Evolutionary conservation across 2,113 vertebrate genomes (phyloP), one percentile per base, ranked within the genome.

Genomic region (Chloroceryle aenea): DNA sequence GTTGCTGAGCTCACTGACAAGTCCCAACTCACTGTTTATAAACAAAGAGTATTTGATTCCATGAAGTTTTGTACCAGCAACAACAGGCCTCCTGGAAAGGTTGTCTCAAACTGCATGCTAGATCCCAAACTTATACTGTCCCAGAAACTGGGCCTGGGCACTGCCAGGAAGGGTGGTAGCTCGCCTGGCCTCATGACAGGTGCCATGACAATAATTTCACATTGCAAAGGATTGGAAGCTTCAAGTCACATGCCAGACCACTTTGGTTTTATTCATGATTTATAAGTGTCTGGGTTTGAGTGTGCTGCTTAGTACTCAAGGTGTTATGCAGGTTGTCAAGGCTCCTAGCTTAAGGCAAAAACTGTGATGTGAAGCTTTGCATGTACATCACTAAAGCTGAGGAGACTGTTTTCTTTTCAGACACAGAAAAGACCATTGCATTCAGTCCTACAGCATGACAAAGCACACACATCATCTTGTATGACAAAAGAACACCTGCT

Each of bases 361-460:
- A 3, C 18, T 20, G 10, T 30, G 21, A 8, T 48, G 9, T 43
- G 23, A 55, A 73, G 7, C 8, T 59, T 67, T 63, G 9, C 23
- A 16, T 8, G 14, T 38, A 18, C 17, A 5, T 62, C 42, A 50
- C 12, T 40, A 43, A 75, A 79, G 14, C 18, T 0, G 0, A 72
- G 62, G n/a, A 85, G 16, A 45, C 17, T 47, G 3, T 34, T 89
- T 23, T 74, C 34, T 52, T 78, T 74, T 36, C 55, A 53, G 82
- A 56, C 6, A 43, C 15, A 43, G 19, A 29, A 80, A 89, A 84
- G 5, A 66, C 6, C 34, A 9, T 26, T 68, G 9, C 16, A 45
- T n/a, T 27, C 43, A 42, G 22, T 81, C 2, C 2, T 69, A 22
- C 0, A 2, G 30, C 23, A 34, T 42, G 30, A 48, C 30, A 43